Conservation (phyloP, 2,888 invertebrate species). For the Theodoxus fluviatilis region DNA sequence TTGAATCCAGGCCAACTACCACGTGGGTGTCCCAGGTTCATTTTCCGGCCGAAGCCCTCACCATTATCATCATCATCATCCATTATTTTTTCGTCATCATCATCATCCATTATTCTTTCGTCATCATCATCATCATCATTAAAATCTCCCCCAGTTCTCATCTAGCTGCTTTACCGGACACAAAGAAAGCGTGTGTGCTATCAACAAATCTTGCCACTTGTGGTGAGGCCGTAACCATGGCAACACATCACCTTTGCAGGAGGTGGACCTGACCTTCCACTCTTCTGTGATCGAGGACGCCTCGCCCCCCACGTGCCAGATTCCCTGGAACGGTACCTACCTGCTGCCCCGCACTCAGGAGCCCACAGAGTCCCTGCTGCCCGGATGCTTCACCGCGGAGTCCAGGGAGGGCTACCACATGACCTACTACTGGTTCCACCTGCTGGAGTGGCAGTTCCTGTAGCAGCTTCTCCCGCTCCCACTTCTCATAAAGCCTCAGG, state of each 20-base stretch:
- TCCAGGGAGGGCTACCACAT: conserved; percentile 52
- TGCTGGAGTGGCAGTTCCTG: conserved; percentile 48
- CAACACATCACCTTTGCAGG: conserved; percentile 32
- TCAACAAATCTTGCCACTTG: no score
- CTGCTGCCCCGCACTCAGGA: conserved; percentile 36
- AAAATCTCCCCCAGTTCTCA: background rate
- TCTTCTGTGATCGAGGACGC: conserved; percentile 54
- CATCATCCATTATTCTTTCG: no score
- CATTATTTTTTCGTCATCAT: no score
- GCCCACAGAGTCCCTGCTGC: conserved; percentile 37
- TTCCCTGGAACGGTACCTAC: conserved; percentile 49
- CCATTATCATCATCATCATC: no score
- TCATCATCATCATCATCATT: no score
- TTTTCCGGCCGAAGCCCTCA: no score
- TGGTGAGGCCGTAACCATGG: background rate
- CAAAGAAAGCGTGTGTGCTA: no score
- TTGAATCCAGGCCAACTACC: no score
- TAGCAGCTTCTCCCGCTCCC: no score
- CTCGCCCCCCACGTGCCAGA: conserved; percentile 46
- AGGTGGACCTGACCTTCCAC: conserved; percentile 43
- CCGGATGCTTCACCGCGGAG: conserved; percentile 43
- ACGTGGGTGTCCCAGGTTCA: no score
- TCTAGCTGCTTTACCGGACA: no score
- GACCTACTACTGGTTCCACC: conserved; percentile 54
- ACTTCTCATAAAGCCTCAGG: no score